Evolutionary conservation across 2,888 invertebrate genomes (phyloP).

Genomic region (Drosophila meridionalis): DNA sequence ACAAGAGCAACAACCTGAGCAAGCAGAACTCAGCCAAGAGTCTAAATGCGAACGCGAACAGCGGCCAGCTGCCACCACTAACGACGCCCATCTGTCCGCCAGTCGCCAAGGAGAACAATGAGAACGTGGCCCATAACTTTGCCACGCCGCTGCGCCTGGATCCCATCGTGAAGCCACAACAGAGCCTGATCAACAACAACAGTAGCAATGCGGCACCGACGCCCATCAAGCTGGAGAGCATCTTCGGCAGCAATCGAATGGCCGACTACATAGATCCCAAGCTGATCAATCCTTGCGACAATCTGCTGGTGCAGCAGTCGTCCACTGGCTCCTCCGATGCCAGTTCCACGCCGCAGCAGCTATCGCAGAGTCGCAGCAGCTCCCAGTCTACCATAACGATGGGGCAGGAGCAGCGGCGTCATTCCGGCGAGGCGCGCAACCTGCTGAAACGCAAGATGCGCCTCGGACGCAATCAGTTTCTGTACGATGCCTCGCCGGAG

Average conservation of each 20-base stretch:
- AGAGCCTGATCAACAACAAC: constrained; percentile 5
- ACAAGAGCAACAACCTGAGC: constrained; percentile 84
- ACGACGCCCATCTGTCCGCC: constrained; percentile 31
- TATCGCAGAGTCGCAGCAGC: constrained; percentile 64
- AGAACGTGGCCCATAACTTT: constrained; percentile 42
- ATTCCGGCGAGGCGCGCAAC: constrained; percentile 80
- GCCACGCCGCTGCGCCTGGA: constrained; percentile 63
- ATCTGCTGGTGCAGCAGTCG: constrained; percentile 86
- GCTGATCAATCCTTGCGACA: constrained; percentile 90
- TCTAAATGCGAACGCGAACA: constrained; percentile 42
- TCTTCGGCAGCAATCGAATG: constrained; percentile 45
- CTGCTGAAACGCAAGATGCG: constrained; percentile 84
- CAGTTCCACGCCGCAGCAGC: constrained; percentile 65
- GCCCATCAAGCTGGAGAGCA: constrained; percentile 71
- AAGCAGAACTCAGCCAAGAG: constrained; percentile 84
- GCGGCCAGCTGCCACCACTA: constrained; percentile 60
- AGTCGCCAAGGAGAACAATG: constrained; percentile 54
- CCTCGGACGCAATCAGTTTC: constrained; percentile 84
- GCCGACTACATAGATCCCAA: constrained; percentile 87
- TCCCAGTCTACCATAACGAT: constrained; percentile 67
- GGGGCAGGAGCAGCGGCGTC: constrained; percentile 60
- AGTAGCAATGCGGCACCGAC: constrained; percentile 1
- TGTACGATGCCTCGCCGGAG: constrained; percentile 84
- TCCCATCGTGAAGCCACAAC: constrained; percentile 53
- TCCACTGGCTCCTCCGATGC: constrained; percentile 68